Conservation (phyloP, 2,113 vertebrate species). For the Lagopus muta region DNA sequence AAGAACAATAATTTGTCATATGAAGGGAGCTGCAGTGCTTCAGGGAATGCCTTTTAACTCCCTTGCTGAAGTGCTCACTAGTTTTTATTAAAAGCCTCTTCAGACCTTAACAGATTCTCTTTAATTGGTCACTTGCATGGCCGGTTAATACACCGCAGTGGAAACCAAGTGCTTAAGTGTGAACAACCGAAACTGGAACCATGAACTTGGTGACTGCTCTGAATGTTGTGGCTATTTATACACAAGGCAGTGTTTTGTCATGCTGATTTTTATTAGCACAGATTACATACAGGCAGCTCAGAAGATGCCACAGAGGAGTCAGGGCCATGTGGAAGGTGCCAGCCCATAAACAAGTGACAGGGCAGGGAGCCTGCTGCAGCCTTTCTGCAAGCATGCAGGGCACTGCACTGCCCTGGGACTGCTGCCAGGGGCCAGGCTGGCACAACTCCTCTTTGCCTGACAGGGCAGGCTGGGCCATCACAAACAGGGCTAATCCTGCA, state of each 20-base stretch:
- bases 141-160: not conserved
- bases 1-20: not conserved
- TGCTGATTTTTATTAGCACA: conserved; percentile 51
- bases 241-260: conserved; percentile 44
- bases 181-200: not conserved
- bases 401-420: accelerated
- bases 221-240: conserved; percentile 26
- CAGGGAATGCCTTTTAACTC: conserved; percentile 54
- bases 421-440: not conserved
- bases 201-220: not conserved
- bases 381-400: not conserved
- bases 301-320: conserved; percentile 30
- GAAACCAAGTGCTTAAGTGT: conserved; percentile 66
- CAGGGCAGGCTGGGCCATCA: not conserved
- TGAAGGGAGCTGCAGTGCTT: not conserved
- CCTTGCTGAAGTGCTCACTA: not conserved
- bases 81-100: conserved; percentile 42
- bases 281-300: not conserved
- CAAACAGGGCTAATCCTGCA: not conserved
- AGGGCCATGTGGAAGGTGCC: not conserved
- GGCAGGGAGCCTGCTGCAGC: not conserved
- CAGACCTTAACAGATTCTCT: conserved; percentile 39
- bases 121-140: conserved; percentile 56
- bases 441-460: not conserved
- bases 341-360: accelerated